phyloP scores from a whole-genome alignment of 2,797 vertebrate species.

The Macropus fuliginosus region DNA sequence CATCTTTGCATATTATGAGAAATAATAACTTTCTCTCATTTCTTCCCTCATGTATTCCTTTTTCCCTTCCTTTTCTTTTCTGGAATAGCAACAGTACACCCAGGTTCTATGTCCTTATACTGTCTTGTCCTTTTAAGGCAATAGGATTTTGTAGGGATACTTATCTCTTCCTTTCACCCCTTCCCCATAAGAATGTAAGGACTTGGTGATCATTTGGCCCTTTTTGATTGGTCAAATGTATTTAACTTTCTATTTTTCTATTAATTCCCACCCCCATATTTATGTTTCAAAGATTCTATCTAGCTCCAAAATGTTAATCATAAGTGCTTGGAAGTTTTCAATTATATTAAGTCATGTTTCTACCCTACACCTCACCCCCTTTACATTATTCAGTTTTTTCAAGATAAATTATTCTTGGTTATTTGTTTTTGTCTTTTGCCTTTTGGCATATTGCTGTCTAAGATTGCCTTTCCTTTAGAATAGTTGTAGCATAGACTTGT shows the following conservation, averaged over 20 bases:
- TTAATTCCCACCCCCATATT: background rate
- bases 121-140: too few relatives aligned
- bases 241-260: background rate
- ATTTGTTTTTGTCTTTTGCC: background rate
- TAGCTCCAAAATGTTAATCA: background rate
- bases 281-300: background rate
- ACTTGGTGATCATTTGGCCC: background rate
- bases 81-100: too few relatives aligned
- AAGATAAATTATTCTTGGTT: background rate
- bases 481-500: background rate
- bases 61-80: too few relatives aligned
- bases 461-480: background rate
- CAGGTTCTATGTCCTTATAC: too few relatives aligned
- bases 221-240: background rate
- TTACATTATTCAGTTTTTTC: background rate
- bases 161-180: background rate
- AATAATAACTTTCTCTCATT: too few relatives aligned
- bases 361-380: background rate
- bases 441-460: background rate
- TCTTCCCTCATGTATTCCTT: too few relatives aligned
- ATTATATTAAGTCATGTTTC: background rate
- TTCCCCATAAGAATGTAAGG: background rate
- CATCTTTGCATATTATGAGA: too few relatives aligned
- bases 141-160: too few relatives aligned
- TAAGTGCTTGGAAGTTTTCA: background rate